Base-by-base conservation (phyloP, 2,797 vertebrate species). In the Gallinago solitaria region DNA sequence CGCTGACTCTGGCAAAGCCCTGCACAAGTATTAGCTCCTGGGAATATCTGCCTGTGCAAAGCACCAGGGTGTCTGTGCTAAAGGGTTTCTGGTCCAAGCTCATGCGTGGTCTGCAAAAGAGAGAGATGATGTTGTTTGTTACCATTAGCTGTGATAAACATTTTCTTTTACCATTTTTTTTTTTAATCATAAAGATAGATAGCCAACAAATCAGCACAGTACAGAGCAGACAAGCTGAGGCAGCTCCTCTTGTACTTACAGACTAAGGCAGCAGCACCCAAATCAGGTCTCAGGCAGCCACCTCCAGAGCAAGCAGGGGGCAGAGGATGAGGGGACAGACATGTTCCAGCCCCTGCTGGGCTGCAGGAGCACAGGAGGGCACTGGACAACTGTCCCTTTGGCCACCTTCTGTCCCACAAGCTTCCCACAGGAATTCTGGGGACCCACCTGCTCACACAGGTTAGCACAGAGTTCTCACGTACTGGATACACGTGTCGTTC, bases 341-440 rank as follows among this genome's bases (percentile, higher is more conserved):
- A 5, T 2, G 12, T 6, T 5, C 8, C 27, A 27, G 50, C 28
- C 37, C 28, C 17, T 1, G 2, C 30, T 6, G 39, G 17, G n/a
- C 2, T 47, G 25, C 41, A 15, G 33, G 41, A 74, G 61, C 28
- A 51, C 3, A 9, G 39, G 19, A 43, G 30, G 17, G 13, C 74
- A 70, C 28, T 1, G 7, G 16, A 5, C 24, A 45, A 17, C 56
- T 32, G 39, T 2, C 17, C 28, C 39, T 70, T 32, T 1, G 5
- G 25, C 45, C 11, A 2, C 61, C 13, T 65, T 33, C 59, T 19
- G 37, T 37, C 37, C 59, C 53, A 47, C 60, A n/a, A 4, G 25
- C 60, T 18, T 60, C 47, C 28, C n/a, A 33, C 0, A 0, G 65
- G 43, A 47, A 20, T 16, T 11, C 6, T 11, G 50, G 39, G 20